Percentiles rank a stretch among this genome's conserved stretches.
These are phyloP conservation scores for Sardinella longiceps DNA, from an alignment of 2,797 vertebrate species.

Conservation along the genomic window DNA sequence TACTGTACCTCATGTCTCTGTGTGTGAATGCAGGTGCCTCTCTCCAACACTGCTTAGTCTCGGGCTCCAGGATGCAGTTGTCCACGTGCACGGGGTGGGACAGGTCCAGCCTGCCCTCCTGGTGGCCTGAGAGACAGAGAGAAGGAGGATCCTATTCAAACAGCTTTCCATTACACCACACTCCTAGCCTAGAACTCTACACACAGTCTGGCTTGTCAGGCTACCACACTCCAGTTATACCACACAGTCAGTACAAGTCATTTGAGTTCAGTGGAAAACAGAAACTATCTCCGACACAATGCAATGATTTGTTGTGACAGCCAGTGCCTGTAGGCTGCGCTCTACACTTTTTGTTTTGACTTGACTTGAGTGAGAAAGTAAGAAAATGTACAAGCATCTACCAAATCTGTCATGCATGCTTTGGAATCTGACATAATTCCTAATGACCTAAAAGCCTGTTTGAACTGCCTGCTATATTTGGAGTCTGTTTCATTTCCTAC, in stretches of 20 bases:
- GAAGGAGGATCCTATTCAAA: background rate
- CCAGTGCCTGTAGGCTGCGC: background rate
- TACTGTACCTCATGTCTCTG: conserved; percentile 91
- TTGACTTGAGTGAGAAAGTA: background rate
- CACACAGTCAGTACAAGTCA: background rate
- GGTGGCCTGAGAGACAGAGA: conserved; percentile 75
- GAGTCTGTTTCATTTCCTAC: background rate
- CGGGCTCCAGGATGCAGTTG: conserved; percentile 95
- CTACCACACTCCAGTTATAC: background rate
- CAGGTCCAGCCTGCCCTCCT: conserved; percentile 89
- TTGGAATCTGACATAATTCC: background rate
- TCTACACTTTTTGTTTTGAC: background rate
- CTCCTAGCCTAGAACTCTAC: too few relatives aligned
- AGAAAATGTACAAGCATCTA: background rate
- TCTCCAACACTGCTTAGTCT: conserved; percentile 90
- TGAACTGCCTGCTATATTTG: background rate
- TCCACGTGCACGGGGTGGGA: conserved; percentile 97
- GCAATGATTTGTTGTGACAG: background rate
- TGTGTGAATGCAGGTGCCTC: conserved; percentile 92
- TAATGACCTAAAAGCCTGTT: background rate
- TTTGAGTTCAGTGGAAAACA: background rate
- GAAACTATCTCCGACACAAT: background rate
- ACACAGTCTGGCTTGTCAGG: too few relatives aligned
- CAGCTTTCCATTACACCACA: background rate
- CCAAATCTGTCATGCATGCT: background rate